Evolutionary conservation across 64 coral and sea anemone species (phyloP), one percentile per base, ranked within the genome.

Genomic region (Acropora tenuis): DNA sequence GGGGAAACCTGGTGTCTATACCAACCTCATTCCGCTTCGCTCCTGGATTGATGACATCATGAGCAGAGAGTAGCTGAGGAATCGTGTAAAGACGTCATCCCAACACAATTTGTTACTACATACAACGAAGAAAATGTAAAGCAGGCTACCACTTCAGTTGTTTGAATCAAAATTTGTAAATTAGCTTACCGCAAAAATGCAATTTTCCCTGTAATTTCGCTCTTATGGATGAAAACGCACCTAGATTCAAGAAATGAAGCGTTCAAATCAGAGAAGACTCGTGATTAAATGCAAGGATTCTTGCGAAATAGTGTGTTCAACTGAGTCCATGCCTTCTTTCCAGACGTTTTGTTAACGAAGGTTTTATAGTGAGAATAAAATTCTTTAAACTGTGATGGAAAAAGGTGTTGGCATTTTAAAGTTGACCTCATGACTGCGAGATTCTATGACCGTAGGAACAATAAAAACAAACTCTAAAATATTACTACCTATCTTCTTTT

Each of bases 1-100:
- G 44, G 60, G 73, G 13, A 71, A 76, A 2, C 89, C 89, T 11
- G 89, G 89, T 2, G 89, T 91, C 5, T 91, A 84, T 41, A 40
- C 71, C 5, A 76, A 91, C 47, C 61, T 76, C 9, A 63, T 20
- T 41, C 8, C 19, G 49, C 83, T 91, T 1, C 79, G 52, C 1
- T 74, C 68, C 41, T 91, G 89, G 89, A 91, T 91, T 63, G 43
- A 84, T n/a, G 63, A 8, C 1, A 76, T 46, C 41, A 76, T 45
- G 30, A 76, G 11, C 40, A 41, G 42, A 76, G 11, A 76, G 60
- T 63, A 63, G 11, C 11, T 7, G 60, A 63, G 16, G 60, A 63
- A 11, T 63, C 60, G 11, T 13, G 60, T 63, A 10, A 55, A 5
- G 52, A 55, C 52, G 5, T 55, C 5, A 10, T 55, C 10, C 5